Conservation (phyloP, 2,888 invertebrate genomes). For the Apodemia duryi region DNA sequence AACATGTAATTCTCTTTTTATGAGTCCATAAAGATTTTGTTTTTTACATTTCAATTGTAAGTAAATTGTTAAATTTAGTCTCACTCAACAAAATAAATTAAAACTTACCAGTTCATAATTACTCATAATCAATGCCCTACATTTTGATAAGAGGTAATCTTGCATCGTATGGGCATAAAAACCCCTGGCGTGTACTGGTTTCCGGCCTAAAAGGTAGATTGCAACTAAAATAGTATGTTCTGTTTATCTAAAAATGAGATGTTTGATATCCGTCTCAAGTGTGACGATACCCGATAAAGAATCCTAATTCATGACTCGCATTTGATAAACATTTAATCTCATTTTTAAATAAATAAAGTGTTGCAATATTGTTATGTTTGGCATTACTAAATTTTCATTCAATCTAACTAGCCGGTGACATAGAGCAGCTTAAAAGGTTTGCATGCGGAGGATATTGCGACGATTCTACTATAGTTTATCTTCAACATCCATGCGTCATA, state of each 20-base stretch:
- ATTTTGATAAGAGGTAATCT: constrained; percentile 93
- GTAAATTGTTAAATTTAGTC: constrained; percentile 4
- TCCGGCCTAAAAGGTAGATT: constrained; percentile 89
- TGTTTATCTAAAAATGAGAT: constrained; percentile 37
- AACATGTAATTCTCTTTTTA: neutral
- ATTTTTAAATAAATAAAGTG: constrained; percentile 12
- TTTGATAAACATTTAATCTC: constrained; percentile 13
- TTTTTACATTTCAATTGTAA: constrained; percentile 7
- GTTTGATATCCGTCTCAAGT: neutral
- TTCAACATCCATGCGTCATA: constrained; percentile 93
- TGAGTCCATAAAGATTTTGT: neutral
- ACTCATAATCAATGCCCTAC: constrained; percentile 88
- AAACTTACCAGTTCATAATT: constrained; percentile 24
- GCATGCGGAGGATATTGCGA: constrained; percentile 91
- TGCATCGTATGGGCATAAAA: constrained; percentile 91
- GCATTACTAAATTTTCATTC: constrained; percentile 15
- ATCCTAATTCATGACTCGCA: neutral
- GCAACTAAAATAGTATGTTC: constrained; percentile 32
- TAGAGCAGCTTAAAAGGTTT: constrained; percentile 90
- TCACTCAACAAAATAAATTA: neutral
- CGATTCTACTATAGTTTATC: constrained; percentile 90
- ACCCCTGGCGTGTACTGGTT: constrained; percentile 92
- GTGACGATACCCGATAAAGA: neutral
- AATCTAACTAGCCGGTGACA: constrained; percentile 82
- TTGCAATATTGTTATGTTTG: constrained; percentile 14